Base-by-base conservation (phyloP, 1,140 invertebrate genomes). In the Drosophila parvula region DNA sequence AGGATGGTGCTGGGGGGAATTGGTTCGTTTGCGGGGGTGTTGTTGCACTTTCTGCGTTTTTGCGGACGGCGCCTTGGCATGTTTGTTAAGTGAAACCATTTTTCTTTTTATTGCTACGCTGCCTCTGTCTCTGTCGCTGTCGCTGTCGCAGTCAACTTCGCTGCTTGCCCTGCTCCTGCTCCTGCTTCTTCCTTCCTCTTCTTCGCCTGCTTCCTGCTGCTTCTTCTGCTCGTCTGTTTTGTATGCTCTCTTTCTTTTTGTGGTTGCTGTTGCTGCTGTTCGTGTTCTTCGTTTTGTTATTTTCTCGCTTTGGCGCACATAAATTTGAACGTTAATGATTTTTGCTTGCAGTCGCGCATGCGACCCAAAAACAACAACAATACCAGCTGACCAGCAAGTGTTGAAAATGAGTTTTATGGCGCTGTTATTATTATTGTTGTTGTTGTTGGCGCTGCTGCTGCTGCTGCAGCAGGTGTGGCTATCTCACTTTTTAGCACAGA, bases 81-180 rank as follows among this genome's bases (percentile, higher is more conserved):
- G 75, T 78, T 74, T 75, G 83, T 89, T 91, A 91, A 91, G 89
- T 91, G 83, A 91, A 91, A 90, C 88, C 83, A 90, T 90, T 89
- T 90, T 88, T 90, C 71, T 81, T 90, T 89, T 85, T 81, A 78
- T 89, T 90, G 79, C 61, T 47, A 56, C 64, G 30, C 43, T 47
- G 50, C 69, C 55, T n/a, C n/a, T n/a, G n/a, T n/a, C n/a, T n/a
- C n/a, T n/a, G 30, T 27, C 55, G 36, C 43, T 18, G 16, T 22
- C 68, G 56, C 38, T 48, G 70, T n/a, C 45, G 38, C 61, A 10
- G 36, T 32, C 30, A 36, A 34, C 50, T 34, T 14, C 10, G 41
- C 61, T 18, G 34, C 61, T 65, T 47, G 22, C 18, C 22, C 28
- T 34, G 41, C 32, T 18, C 18, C 32, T 53, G 28, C 12, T 22